A percentile compares a stretch with the other conserved stretches of the same genome.
phyloP scores from a whole-genome alignment of 1,140 invertebrate genomes.

The Cyphomyrmex costatus region DNA sequence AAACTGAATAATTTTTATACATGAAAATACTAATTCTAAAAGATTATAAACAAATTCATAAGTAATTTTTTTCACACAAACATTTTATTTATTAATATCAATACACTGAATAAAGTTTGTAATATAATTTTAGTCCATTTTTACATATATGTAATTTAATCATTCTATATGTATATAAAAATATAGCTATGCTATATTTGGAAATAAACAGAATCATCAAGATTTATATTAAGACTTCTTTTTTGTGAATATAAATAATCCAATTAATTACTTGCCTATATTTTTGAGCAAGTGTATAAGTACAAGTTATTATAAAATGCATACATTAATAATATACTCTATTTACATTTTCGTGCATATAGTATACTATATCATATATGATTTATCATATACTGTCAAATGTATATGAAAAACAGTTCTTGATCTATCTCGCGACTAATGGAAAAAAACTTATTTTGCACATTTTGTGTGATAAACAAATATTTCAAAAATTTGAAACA shows the following conservation, averaged over 20 bases:
- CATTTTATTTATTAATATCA: conserved; percentile 12
- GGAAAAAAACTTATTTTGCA: background rate
- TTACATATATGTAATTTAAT: background rate
- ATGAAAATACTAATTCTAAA: background rate
- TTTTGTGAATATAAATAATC: background rate
- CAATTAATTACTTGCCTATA: background rate
- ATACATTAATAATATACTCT: conserved; percentile 26
- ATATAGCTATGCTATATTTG: background rate
- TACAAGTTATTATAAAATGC: conserved; percentile 15
- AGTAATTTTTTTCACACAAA: conserved; percentile 2
- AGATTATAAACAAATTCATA: no score
- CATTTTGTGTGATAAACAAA: conserved; percentile 5
- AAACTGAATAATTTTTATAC: background rate
- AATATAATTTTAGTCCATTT: background rate
- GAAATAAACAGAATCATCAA: conserved; percentile 7
- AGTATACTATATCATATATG: background rate
- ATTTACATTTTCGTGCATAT: conserved; percentile 65
- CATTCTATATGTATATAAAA: background rate
- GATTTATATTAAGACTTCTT: background rate
- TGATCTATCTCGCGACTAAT: conserved; percentile 43
- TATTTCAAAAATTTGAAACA: conserved; percentile 12
- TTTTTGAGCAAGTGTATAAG: background rate
- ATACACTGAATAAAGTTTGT: conserved; percentile 6
- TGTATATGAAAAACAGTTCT: conserved; percentile 46
- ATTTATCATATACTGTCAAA: background rate